Evolutionary conservation across 64 coral and sea anemone species (phyloP).

Genomic region (Exaiptasia diaphana): DNA sequence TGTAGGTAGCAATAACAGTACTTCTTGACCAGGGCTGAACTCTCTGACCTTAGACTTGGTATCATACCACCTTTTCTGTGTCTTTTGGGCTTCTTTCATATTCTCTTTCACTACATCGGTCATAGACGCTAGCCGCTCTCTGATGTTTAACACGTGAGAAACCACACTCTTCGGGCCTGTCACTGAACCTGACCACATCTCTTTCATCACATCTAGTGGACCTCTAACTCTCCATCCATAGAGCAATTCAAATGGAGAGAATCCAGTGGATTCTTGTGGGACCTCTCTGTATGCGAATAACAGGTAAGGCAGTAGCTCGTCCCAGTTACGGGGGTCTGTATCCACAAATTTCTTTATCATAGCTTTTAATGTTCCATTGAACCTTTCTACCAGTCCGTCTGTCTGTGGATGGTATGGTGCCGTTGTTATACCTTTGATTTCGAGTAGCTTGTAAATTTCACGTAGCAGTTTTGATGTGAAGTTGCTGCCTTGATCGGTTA

Average conservation of each 20-base stretch:
- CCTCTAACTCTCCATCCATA: constrained; percentile 32
- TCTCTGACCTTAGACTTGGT: neutral
- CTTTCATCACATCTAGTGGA: constrained; percentile 31
- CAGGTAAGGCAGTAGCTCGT: constrained; percentile 6
- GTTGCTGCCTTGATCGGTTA: constrained; percentile 46
- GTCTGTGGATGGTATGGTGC: constrained; percentile 35
- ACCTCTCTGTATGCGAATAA: constrained; percentile 36
- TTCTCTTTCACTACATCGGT: neutral
- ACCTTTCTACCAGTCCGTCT: constrained; percentile 29
- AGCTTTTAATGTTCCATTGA: constrained; percentile 35
- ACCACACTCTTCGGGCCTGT: neutral
- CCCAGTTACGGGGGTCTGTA: constrained; percentile 10
- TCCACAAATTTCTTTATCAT: constrained; percentile 21
- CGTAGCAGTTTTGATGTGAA: constrained; percentile 35
- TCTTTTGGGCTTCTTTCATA: constrained; percentile 26
- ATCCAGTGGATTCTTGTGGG: constrained; percentile 48
- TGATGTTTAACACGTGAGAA: neutral
- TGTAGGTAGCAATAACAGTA: constrained; percentile 31
- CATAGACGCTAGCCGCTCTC: neutral
- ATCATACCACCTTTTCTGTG: constrained; percentile 8
- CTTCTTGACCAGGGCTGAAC: constrained; percentile 6
- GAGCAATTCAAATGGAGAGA: constrained; percentile 42
- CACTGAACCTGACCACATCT: constrained; percentile 4
- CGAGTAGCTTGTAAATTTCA: constrained; percentile 34
- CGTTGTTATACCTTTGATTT: neutral